Evolutionary conservation across 2,888 invertebrate species (phyloP).

Genomic region (Leptinotarsa haldemani): DNA sequence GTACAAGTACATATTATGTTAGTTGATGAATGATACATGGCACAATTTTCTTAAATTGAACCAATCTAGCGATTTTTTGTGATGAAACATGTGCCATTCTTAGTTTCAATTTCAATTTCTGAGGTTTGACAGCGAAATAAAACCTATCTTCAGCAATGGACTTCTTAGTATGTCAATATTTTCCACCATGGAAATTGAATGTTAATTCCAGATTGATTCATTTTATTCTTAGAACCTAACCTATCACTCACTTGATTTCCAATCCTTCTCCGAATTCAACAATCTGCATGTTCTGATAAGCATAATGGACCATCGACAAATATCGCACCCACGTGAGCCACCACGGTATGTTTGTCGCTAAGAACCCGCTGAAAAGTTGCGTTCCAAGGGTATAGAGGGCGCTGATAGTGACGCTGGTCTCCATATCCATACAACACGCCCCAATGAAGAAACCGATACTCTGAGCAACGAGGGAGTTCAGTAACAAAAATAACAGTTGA

Average conservation of each 20-base stretch:
- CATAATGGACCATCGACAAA: slow-evolving; percentile 82
- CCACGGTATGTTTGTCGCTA: slow-evolving; percentile 78
- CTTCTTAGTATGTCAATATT: no score
- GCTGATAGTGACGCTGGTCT: slow-evolving; percentile 81
- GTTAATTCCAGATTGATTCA: no score
- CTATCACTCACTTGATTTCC: slow-evolving; percentile 70
- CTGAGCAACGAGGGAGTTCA: slow-evolving; percentile 81
- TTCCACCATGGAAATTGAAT: no score
- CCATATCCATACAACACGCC: slow-evolving; percentile 81
- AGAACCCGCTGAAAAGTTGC: slow-evolving; percentile 81
- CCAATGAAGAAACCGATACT: slow-evolving; percentile 85
- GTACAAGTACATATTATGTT: no score
- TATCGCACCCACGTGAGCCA: slow-evolving; percentile 82
- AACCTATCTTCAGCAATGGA: no score
- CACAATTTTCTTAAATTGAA: no score
- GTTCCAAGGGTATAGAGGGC: slow-evolving; percentile 82
- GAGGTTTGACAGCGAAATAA: no score
- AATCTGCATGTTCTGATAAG: slow-evolving; percentile 84
- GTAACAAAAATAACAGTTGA: slow-evolving; percentile 75
- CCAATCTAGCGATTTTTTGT: no score
- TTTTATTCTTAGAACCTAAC: no score
- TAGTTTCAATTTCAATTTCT: no score
- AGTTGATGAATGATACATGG: no score
- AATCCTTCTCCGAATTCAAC: slow-evolving; percentile 80
- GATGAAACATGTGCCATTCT: no score